Evolutionary conservation across 2,113 vertebrate genomes (phyloP).

Genomic region (Macquaria ambigua): DNA sequence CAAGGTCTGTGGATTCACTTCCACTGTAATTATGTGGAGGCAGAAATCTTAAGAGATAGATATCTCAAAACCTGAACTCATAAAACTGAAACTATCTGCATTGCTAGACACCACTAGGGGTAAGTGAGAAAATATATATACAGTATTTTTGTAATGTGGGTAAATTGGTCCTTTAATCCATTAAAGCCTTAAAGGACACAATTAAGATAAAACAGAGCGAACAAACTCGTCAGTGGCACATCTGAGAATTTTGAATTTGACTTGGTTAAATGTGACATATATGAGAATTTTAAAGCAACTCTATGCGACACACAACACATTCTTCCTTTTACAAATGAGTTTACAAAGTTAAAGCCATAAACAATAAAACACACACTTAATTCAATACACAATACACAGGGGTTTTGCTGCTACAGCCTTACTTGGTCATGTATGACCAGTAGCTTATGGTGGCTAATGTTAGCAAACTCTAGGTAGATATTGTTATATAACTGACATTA

Average conservation of each 20-base stretch:
- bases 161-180: not conserved
- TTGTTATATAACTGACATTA: not conserved
- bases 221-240: not conserved
- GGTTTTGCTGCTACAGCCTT: too few species aligned
- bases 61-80: not conserved
- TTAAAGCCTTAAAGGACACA: not conserved
- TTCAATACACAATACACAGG: too few species aligned
- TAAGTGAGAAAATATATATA: not conserved
- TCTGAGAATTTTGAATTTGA: not conserved
- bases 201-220: not conserved
- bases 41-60: not conserved
- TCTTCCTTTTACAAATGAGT: not conserved
- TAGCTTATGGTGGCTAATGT: too few species aligned
- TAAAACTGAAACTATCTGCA: not conserved
- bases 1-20: constrained; percentile 1
- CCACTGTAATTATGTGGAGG: not conserved
- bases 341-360: not conserved
- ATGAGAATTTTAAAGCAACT: too few species aligned
- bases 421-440: too few species aligned
- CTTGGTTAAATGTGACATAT: not conserved
- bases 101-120: not conserved
- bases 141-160: not conserved
- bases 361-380: too few species aligned
- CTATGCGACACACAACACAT: not conserved
- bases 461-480: not conserved